Evolutionary conservation across 92 coral and sea anemone species (phyloP), one percentile per base, ranked within the genome.

Genomic region (Epizoanthus stellaris): DNA sequence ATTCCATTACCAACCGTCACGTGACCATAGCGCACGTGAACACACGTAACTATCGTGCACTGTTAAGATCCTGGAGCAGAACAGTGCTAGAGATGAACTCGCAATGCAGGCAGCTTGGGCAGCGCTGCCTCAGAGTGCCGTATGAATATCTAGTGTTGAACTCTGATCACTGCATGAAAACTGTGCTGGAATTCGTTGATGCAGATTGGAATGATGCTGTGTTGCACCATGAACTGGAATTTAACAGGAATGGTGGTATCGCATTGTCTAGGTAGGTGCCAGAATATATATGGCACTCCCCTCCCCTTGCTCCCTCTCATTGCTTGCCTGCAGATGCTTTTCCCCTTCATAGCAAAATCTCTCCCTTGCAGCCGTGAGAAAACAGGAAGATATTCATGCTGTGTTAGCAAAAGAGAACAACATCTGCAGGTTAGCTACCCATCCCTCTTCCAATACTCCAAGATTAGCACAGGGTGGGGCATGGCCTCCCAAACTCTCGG

Each of bases 91-190:
- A 58, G 39, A 96, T 96, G 98, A 76, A 84, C 23, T 61, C 65
- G 3, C 98, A 92, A 75, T 96, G 99, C 64, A 77, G 60, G 53
- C 54, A 63, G 25, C 75, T 95, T 3, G 96, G 98, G 12, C 56
- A 23, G 19, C 85, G 93, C 52, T 96, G 99, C 69, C 77, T 91
- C 19, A 43, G 88, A 54, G 95, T 96, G 0, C 90, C 92, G 12
- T 96, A 96, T 85, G 99, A 96, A 42, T 89, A 91, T 76, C 92
- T 96, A 73, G 98, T 96, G 40, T 21, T 94, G 77, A 85, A 91
- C 43, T 97, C 99, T 8, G 83, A 80, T 25, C 67, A 65, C 4
- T 73, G 88, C 80, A 85, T 96, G 96, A 67, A 88, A 62, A 76
- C 85, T 10, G 92, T 97, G 45, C 71, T 93, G 82, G 71, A 73